phyloP scores from a whole-genome alignment of 2,113 vertebrate species.

The Corapipo altera region DNA sequence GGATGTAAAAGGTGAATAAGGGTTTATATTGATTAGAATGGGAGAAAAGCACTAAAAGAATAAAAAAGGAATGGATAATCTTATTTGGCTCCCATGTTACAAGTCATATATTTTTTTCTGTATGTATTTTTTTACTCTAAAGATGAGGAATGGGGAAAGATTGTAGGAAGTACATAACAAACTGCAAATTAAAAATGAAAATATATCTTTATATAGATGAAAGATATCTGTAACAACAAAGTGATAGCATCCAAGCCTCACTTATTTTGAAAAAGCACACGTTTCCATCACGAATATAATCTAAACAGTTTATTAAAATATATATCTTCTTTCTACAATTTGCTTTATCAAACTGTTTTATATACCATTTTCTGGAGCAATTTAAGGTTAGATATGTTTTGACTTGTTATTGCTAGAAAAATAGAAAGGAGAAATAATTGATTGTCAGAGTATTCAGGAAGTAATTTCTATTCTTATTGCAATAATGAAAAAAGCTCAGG shows the following conservation, averaged over 20 bases:
- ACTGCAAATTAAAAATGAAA: slow-evolving; percentile 42
- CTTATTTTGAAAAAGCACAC: slow-evolving; percentile 30
- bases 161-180: slow-evolving; percentile 16
- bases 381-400: slow-evolving; percentile 40
- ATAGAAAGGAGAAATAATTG: not conserved
- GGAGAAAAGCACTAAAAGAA: not conserved
- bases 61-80: not conserved
- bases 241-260: not conserved
- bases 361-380: slow-evolving; percentile 28
- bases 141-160: not conserved
- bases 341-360: slow-evolving; percentile 40
- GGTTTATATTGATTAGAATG: not conserved
- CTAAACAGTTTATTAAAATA: slow-evolving; percentile 56
- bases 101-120: not conserved
- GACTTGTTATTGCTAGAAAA: slow-evolving; percentile 22
- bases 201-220: slow-evolving; percentile 3
- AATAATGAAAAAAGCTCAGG: not conserved
- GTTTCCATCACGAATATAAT: slow-evolving; percentile 20
- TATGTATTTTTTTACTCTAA: not conserved
- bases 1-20: not conserved
- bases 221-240: slow-evolving; percentile 42
- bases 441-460: not conserved
- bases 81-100: not conserved
- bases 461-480: not conserved
- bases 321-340: slow-evolving; percentile 48